Base-by-base conservation (phyloP, 2,888 invertebrate genomes). In the Panzeria rudis region DNA sequence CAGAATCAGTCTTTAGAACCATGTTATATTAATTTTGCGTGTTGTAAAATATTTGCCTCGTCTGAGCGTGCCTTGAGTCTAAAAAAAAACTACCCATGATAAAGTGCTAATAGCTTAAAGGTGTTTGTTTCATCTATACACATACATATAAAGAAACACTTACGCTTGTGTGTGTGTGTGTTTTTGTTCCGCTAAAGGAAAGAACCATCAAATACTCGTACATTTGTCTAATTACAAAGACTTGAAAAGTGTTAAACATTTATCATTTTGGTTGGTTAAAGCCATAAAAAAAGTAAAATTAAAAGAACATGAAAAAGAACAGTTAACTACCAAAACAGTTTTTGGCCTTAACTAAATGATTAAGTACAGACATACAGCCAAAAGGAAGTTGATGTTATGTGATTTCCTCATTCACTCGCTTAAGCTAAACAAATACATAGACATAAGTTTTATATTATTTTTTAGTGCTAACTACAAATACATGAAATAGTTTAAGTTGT, bases 221-320 rank as follows among this genome's bases (percentile, higher is more conserved):
- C 11, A 62, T 71, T 61, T 71, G 71, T 71, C 54, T 79, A 71
- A 79, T 71, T 79, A 71, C 71, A 62, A n/a, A 38, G 29, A 4
- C 56, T 47, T 47, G 38, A 75, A 75, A 84, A 50, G 75, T 84
- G 79, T 71, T 66, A 71, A 72, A 71, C 84, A 80, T 84, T 84
- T 76, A 80, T 80, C 79, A 80, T 84, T 73, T 75, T n/a, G n/a
- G n/a, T n/a, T n/a, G n/a, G 17, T 59, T 52, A 17, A 6, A 56
- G 61, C 56, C 66, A 50, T n/a, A 41, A 59, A 47, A 62, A 59
- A 41, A 17, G 0, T 11, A 35, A 69, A 23, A 23, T n/a, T 0
- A 56, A 71, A 20, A 41, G n/a, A 32, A 29, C 41, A 61, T 35
- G 20, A 25, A 47, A 54, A 80, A 64, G 32, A 80, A 80, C 79